A percentile compares a stretch with the other conserved stretches of the same genome.
Evolutionary conservation across 2,888 invertebrate genomes (phyloP).

Genomic region (Gymnocheta viridis): DNA sequence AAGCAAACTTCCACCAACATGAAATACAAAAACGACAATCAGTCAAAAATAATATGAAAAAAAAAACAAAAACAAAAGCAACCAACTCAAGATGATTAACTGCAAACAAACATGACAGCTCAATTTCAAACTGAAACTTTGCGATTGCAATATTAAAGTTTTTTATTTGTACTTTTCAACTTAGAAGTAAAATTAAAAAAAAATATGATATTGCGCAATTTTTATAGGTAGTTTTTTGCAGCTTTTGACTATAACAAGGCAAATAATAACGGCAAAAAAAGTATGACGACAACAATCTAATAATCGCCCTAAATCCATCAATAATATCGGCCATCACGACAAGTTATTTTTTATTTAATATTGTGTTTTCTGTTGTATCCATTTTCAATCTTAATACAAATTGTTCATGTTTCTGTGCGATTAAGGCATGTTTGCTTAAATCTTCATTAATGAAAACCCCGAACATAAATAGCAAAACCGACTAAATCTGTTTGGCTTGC

Average conservation of each 20-base stretch:
- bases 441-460: constrained; percentile 63
- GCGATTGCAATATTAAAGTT: constrained; percentile 57
- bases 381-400: constrained; percentile 71
- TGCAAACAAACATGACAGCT: constrained; percentile 81
- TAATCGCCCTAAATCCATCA: constrained; percentile 81
- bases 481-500: neutral
- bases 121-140: constrained; percentile 75
- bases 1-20: constrained; percentile 65
- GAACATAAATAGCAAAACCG: neutral
- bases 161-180: constrained; percentile 21
- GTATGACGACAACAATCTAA: constrained; percentile 78
- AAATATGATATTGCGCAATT: constrained; percentile 67
- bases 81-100: constrained; percentile 79
- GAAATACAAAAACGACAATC: constrained; percentile 36
- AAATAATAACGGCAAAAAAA: constrained; percentile 32
- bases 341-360: constrained; percentile 70
- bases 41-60: constrained; percentile 16
- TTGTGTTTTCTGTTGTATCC: constrained; percentile 65
- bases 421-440: constrained; percentile 65
- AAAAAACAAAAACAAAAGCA: constrained; percentile 9
- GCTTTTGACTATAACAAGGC: constrained; percentile 32
- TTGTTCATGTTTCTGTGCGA: constrained; percentile 53
- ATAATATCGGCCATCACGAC: constrained; percentile 81
- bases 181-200: constrained; percentile 30
- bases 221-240: constrained; percentile 43